Evolutionary conservation across 64 coral and sea anemone genomes (phyloP), one percentile per base, ranked within the genome.

Genomic region (Exaiptasia diaphana): DNA sequence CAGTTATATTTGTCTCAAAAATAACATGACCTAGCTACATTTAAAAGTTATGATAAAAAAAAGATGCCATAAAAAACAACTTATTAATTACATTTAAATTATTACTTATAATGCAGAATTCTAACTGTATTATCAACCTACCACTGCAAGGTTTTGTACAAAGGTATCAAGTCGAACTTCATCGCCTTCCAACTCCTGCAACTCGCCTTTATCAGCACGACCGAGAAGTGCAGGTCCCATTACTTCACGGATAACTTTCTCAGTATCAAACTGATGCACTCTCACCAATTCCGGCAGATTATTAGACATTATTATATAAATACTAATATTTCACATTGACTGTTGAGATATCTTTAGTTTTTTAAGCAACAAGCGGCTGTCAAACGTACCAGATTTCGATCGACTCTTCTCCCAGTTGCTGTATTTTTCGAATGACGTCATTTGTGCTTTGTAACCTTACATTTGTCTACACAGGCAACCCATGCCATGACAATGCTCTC

Each of bases 181-280:
- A 35, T 85, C 89, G 1, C 73, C 55, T 64, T 89, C 46, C 27
- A 94, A 57, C 30, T 94, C 91, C 39, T 94, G 41, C 0, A 94
- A 56, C 29, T 94, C 91, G 6, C 91, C 91, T 85, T 94, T 94
- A 53, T 94, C 91, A 11, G 85, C 41, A 20, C 72, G 80, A 28
- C n/a, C 41, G 2, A 94, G n/a, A 35, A 79, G 48, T n/a, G n/a
- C n/a, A n/a, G n/a, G n/a, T 35, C 41, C 45, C 27, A 53, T 68
- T 0, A 53, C 41, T 23, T 89, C 91, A 30, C 68, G 53, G 23
- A 62, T 53, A 8, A 80, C 91, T 71, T 94, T 85, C 4, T 60
- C 72, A 18, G 63, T 68, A 54, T 94, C 87, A 41, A 94, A 25
- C 17, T 44, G 61, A 5, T 79, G 84, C 7, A 64, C 60, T 27